Percentiles rank a stretch among this genome's conserved stretches.
Evolutionary conservation across 1,140 invertebrate species (phyloP).

Genomic region (Drosophila subobscura): DNA sequence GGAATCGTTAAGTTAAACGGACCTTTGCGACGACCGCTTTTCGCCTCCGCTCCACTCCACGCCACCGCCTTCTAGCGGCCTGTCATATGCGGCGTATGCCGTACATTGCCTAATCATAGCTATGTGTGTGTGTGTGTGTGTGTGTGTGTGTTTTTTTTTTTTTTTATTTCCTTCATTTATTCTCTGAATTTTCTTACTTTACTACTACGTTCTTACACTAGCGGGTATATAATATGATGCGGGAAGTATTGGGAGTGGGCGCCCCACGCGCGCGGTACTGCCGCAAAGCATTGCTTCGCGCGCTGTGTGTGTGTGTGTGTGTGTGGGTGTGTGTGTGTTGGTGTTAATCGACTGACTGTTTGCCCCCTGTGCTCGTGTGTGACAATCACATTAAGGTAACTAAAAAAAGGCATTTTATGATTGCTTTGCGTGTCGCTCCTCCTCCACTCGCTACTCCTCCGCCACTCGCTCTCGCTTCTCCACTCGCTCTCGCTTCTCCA

Average conservation of each 20-base stretch:
- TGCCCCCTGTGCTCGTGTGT: slow-evolving; percentile 5
- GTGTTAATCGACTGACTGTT: slow-evolving; percentile 68
- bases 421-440: slow-evolving; percentile 62
- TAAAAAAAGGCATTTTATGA: slow-evolving; percentile 74
- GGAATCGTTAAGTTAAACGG: slow-evolving; percentile 72
- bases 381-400: slow-evolving; percentile 77
- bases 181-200: no score
- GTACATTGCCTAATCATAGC: slow-evolving; percentile 32
- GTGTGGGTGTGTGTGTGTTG: slow-evolving; percentile 43
- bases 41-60: neutral
- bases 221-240: no score
- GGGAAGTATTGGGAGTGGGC: no score
- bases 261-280: no score
- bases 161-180: no score
- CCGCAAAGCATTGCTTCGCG: slow-evolving; percentile 13
- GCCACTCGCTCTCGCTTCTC: neutral
- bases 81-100: slow-evolving; percentile 49
- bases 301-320: slow-evolving; percentile 33
- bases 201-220: no score
- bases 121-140: slow-evolving; percentile 26
- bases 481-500: neutral
- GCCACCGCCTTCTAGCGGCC: slow-evolving; percentile 1
- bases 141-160: slow-evolving; percentile 20
- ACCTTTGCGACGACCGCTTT: slow-evolving; percentile 67
- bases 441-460: neutral